Conservation (phyloP, 2,113 vertebrate genomes). For the Sigmodon hispidus region DNA sequence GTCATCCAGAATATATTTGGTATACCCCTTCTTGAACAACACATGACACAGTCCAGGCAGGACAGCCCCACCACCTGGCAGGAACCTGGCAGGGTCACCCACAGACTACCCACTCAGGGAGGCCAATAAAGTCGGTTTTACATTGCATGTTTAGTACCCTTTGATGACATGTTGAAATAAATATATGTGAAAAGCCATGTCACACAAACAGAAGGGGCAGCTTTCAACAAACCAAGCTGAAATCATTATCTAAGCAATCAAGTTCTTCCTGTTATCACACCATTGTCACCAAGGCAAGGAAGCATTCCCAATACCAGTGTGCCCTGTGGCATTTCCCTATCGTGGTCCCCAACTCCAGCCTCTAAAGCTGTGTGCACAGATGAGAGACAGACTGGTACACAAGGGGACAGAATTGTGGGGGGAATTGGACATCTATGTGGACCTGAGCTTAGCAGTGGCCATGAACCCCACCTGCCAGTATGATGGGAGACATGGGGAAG, state of each 20-base stretch:
- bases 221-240: not conserved
- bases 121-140: not conserved
- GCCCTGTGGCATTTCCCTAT: not conserved
- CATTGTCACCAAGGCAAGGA: not conserved
- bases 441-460: not conserved
- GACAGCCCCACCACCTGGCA: slow-evolving; percentile 6
- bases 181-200: not conserved
- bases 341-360: not conserved
- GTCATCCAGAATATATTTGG: slow-evolving; percentile 61
- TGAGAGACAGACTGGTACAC: rapidly evolving
- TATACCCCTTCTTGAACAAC: slow-evolving; percentile 13
- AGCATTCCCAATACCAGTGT: not conserved
- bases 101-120: not conserved
- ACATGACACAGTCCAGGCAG: not conserved
- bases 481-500: rapidly evolving
- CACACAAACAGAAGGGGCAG: not conserved
- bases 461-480: not conserved
- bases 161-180: not conserved
- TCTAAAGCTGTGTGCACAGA: rapidly evolving
- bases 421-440: rapidly evolving
- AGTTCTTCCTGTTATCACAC: not conserved
- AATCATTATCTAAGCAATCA: too few species aligned
- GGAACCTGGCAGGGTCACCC: not conserved
- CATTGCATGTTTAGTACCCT: not conserved
- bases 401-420: not conserved